These are phyloP conservation scores for Argyresthia albistria DNA, from an alignment of 2,888 invertebrate genomes.

Conservation along the genomic window DNA sequence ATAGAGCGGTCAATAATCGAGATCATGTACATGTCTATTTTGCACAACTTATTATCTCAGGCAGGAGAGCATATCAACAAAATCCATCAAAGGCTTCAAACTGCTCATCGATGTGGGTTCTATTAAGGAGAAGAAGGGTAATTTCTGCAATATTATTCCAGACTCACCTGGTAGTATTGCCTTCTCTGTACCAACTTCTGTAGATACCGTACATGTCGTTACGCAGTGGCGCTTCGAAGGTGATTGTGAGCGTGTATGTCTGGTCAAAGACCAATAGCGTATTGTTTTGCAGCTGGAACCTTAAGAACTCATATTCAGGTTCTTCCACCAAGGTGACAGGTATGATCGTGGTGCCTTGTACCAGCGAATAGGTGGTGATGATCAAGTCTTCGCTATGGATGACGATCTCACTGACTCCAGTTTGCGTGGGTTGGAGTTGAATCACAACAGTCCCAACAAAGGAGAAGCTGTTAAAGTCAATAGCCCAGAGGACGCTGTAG, in stretches of 20 bases:
- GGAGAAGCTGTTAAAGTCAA: constrained; percentile 35
- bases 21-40: no score
- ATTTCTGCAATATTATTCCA: neutral
- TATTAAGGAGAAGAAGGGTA: no score
- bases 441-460: constrained; percentile 54
- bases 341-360: constrained; percentile 27
- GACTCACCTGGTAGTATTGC: constrained; percentile 26
- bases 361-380: constrained; percentile 39
- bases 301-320: constrained; percentile 32
- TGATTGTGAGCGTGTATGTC: constrained; percentile 31
- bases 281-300: constrained; percentile 17
- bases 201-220: constrained; percentile 60
- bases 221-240: constrained; percentile 34
- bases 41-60: no score
- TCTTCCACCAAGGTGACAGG: constrained; percentile 15
- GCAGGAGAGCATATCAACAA: no score
- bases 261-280: constrained; percentile 23
- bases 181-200: constrained; percentile 46
- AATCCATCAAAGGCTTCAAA: no score
- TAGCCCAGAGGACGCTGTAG: constrained; percentile 62
- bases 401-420: constrained; percentile 35
- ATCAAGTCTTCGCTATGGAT: constrained; percentile 37
- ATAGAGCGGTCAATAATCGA: no score
- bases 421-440: constrained; percentile 28
- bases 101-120: no score